Conservation (phyloP, 2,113 vertebrate genomes). For the Notechis scutatus region DNA sequence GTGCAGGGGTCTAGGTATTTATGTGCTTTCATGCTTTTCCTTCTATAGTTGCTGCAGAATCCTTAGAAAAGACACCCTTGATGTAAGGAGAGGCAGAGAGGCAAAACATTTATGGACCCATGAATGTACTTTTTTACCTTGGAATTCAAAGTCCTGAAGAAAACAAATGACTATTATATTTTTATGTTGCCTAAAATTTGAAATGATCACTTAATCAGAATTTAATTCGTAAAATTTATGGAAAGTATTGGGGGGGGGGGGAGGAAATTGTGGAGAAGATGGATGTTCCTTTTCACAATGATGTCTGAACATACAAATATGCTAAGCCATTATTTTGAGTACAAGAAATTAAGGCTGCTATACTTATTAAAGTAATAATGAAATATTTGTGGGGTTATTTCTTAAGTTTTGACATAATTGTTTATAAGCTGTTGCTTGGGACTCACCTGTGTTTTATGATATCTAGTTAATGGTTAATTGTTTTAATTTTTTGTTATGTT, state of each 20-base stretch:
- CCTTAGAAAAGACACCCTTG: not conserved
- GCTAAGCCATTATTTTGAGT: not conserved
- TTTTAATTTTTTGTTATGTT: not conserved
- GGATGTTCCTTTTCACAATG: not conserved
- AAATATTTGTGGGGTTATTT: not conserved
- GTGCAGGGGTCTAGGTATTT: not conserved
- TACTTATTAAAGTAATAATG: not conserved
- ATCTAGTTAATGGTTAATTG: not conserved
- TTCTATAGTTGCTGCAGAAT: not conserved
- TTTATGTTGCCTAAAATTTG: not conserved
- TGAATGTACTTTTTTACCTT: not conserved
- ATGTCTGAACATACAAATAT: not conserved
- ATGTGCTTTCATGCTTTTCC: not conserved
- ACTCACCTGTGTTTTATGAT: not conserved
- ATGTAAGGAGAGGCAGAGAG: not conserved
- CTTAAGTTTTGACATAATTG: not conserved
- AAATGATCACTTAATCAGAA: not conserved
- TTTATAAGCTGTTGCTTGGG: not conserved
- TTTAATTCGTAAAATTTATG: not conserved
- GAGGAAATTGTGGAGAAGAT: not conserved
- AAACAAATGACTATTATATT: not conserved
- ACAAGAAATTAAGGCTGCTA: not conserved
- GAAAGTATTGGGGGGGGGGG: not conserved
- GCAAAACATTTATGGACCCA: not conserved
- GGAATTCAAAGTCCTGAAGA: not conserved